Percentiles rank a stretch among this genome's conserved stretches.
Evolutionary conservation across 64 coral and sea anemone genomes (phyloP).

Genomic region (Montipora efflorescens): DNA sequence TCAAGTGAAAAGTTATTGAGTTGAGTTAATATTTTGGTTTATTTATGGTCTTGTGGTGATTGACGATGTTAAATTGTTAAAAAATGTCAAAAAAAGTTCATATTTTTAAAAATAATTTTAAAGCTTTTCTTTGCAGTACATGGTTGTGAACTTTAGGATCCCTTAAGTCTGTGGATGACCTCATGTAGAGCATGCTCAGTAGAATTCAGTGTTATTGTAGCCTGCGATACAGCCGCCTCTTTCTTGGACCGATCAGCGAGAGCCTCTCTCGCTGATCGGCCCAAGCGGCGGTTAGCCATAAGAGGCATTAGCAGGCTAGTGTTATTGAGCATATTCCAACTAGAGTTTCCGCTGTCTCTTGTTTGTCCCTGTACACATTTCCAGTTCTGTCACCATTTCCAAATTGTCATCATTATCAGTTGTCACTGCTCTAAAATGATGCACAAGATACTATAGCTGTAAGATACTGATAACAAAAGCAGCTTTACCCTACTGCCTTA

Average conservation of each 20-base stretch:
- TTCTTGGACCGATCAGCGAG: no score
- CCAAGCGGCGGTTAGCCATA: no score
- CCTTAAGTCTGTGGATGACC: not conserved
- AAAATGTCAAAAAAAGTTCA: not conserved
- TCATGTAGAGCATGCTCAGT: not conserved
- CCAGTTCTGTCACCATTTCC: not conserved
- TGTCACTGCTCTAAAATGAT: no score
- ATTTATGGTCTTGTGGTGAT: not conserved
- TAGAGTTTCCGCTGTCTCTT: not conserved
- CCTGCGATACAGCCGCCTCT: no score
- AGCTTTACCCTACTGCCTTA: no score
- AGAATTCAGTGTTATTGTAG: not conserved
- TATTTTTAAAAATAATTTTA: not conserved
- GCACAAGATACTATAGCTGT: no score
- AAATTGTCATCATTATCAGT: no score
- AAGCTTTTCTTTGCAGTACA: not conserved
- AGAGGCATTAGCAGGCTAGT: no score
- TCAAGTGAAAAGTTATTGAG: not conserved
- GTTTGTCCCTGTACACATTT: not conserved
- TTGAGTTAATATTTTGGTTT: not conserved
- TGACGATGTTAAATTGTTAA: not conserved
- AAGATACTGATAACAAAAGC: no score
- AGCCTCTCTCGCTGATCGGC: no score
- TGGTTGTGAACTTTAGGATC: not conserved
- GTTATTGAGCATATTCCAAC: not conserved